Percentiles rank a stretch among this genome's conserved stretches.
Evolutionary conservation across 2,113 vertebrate species (phyloP).

Genomic region (Pelodiscus sinensis): DNA sequence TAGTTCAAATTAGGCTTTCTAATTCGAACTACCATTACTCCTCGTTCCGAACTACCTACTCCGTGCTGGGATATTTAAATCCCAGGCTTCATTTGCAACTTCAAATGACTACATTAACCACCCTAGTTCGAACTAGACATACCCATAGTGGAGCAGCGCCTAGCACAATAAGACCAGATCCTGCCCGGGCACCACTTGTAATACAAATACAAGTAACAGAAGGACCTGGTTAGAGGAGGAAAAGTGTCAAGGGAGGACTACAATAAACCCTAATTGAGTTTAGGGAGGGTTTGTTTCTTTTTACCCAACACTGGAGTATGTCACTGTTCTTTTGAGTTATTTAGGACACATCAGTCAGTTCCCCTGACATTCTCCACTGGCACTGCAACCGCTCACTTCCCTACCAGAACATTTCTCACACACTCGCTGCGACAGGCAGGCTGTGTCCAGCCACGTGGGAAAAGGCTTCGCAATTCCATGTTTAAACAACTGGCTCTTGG

Average conservation of each 20-base stretch:
- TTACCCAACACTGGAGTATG: not conserved
- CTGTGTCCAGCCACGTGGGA: conserved; percentile 50
- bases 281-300: not conserved
- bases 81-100: too few species aligned
- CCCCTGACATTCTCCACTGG: not conserved
- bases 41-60: too few species aligned
- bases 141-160: not conserved
- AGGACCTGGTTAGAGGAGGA: not conserved
- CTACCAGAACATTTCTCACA: not conserved
- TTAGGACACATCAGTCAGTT: not conserved
- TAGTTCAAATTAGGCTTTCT: too few species aligned
- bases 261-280: not conserved
- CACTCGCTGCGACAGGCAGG: not conserved
- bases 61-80: too few species aligned
- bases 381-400: not conserved
- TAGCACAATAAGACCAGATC: rapidly evolving
- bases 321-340: not conserved
- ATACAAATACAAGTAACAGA: not conserved
- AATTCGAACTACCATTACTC: too few species aligned
- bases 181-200: not conserved
- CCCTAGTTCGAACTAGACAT: too few species aligned
- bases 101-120: too few species aligned
- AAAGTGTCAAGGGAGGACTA: not conserved
- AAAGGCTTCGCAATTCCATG: conserved; percentile 57
- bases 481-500: conserved; percentile 57